These are phyloP conservation scores for Tetranychus urticae DNA, from an alignment of 1,140 invertebrate species.

Conservation along the genomic window DNA sequence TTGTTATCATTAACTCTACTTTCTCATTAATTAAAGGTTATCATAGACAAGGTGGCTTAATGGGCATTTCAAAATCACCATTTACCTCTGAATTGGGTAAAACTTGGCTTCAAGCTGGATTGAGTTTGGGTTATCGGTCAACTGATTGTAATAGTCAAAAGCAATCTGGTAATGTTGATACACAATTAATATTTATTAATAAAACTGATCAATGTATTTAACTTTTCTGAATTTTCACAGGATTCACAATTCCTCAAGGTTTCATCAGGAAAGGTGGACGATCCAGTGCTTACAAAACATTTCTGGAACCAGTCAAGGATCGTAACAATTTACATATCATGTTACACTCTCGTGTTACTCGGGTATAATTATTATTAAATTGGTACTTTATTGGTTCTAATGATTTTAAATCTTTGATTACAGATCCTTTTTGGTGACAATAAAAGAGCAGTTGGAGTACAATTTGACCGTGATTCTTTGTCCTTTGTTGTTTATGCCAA, in stretches of 20 bases:
- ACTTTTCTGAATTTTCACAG: constrained; percentile 14
- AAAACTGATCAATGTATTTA: too few species aligned
- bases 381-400: too few species aligned
- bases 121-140: constrained; percentile 49
- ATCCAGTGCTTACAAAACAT: constrained; percentile 70
- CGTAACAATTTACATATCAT: constrained; percentile 63
- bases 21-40: constrained; percentile 21
- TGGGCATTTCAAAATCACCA: constrained; percentile 51
- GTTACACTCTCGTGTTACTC: constrained; percentile 56
- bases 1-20: background rate
- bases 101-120: constrained; percentile 67
- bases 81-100: constrained; percentile 41
- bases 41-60: constrained; percentile 45
- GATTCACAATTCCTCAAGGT: constrained; percentile 34
- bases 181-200: too few species aligned
- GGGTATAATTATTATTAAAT: constrained; percentile 15
- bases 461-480: constrained; percentile 34
- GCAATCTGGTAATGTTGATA: constrained; percentile 29
- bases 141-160: constrained; percentile 53
- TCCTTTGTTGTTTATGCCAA: constrained; percentile 29
- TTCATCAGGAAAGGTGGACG: constrained; percentile 61
- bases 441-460: constrained; percentile 44
- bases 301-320: constrained; percentile 50
- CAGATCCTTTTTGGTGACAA: constrained; percentile 24
- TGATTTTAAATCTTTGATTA: too few species aligned